These are phyloP conservation scores for Venustoraphidia nigricollis DNA, from an alignment of 2,888 invertebrate species.

Conservation along the genomic window DNA sequence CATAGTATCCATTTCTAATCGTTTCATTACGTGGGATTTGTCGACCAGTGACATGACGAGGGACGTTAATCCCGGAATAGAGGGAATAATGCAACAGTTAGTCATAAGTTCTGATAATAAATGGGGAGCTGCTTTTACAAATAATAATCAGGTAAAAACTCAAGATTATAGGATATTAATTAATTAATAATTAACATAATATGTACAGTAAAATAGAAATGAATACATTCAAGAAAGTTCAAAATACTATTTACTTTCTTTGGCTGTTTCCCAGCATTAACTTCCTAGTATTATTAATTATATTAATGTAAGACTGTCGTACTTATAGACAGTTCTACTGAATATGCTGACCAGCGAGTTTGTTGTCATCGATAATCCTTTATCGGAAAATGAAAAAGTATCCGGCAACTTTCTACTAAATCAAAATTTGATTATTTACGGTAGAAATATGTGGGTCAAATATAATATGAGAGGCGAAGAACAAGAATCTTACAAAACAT, in stretches of 20 bases:
- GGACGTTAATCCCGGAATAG: slow-evolving; percentile 83
- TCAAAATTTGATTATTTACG: slow-evolving; percentile 61
- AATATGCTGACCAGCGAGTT: slow-evolving; percentile 92
- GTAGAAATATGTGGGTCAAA: slow-evolving; percentile 57
- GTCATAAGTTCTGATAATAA: slow-evolving; percentile 89
- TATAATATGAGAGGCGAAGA: slow-evolving; percentile 66
- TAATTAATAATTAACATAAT: no score
- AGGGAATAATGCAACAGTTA: slow-evolving; percentile 91
- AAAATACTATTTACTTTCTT: no score
- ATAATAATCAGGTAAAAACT: slow-evolving; percentile 61
- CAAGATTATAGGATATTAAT: no score
- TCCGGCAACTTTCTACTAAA: slow-evolving; percentile 50
- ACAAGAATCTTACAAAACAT: slow-evolving; percentile 38
- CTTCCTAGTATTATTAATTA: no score
- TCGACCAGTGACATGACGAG: slow-evolving; percentile 89
- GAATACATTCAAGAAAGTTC: no score
- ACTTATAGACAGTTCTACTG: slow-evolving; percentile 59
- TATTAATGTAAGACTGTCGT: background rate
- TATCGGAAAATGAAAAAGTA: slow-evolving; percentile 50
- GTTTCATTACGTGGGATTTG: slow-evolving; percentile 94
- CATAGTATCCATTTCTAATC: slow-evolving; percentile 90
- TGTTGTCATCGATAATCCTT: slow-evolving; percentile 69
- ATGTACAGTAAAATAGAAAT: no score
- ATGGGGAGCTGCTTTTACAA: slow-evolving; percentile 90
- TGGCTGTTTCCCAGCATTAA: no score